These are phyloP conservation scores for Stramonita haemastoma DNA, from an alignment of 2,888 invertebrate species.

Conservation along the genomic window DNA sequence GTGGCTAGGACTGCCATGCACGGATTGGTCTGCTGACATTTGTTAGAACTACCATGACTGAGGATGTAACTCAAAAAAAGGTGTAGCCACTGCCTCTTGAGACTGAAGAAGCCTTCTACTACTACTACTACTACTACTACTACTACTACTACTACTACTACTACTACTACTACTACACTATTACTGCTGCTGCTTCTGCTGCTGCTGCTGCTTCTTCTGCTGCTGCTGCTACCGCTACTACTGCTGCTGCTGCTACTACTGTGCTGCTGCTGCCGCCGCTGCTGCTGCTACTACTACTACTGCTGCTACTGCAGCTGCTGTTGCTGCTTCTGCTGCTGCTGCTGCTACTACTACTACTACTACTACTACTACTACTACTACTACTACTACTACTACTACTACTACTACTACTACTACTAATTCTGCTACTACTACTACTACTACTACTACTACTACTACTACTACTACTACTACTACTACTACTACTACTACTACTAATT, in stretches of 20 bases:
- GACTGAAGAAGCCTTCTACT: not conserved
- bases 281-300: not conserved
- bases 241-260: constrained; percentile 28
- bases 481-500: too few relatives aligned
- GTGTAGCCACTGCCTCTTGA: too few relatives aligned
- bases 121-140: constrained; percentile 11
- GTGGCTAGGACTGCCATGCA: too few relatives aligned
- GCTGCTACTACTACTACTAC: not conserved
- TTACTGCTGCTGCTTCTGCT: not conserved
- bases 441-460: too few relatives aligned
- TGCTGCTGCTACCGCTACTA: constrained; percentile 12
- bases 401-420: not conserved
- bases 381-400: not conserved
- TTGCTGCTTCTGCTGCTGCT: not conserved
- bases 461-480: too few relatives aligned
- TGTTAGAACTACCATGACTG: not conserved
- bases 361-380: not conserved
- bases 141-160: not conserved
- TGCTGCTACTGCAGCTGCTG: not conserved
- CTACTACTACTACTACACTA: too few relatives aligned
- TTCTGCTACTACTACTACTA: too few relatives aligned
- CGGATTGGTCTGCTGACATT: too few relatives aligned
- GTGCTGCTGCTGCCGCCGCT: not conserved
- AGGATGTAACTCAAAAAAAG: too few relatives aligned
- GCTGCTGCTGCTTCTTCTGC: constrained; percentile 8